phyloP scores from a whole-genome alignment of 2,797 vertebrate species.

The Graptemys geographica region DNA sequence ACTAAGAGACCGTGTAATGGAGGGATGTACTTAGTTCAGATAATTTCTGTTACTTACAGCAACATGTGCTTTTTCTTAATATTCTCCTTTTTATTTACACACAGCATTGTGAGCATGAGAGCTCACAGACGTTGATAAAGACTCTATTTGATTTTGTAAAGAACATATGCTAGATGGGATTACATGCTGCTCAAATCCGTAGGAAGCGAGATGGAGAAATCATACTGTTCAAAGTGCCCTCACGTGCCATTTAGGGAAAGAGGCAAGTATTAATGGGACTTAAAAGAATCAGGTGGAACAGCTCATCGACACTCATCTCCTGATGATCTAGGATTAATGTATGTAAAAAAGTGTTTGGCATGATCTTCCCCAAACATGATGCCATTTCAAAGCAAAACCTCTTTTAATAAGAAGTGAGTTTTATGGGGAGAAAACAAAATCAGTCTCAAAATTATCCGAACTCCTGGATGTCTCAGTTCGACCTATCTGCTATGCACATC shows the following conservation, averaged over 20 bases:
- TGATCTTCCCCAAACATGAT: not conserved
- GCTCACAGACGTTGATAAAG: constrained; percentile 36
- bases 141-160: constrained; percentile 37
- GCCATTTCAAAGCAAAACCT: not conserved
- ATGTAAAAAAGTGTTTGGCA: fast-evolving
- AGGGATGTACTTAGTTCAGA: not conserved
- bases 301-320: not conserved
- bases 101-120: constrained; percentile 3
- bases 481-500: not conserved
- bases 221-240: constrained; percentile 72
- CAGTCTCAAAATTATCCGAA: fast-evolving
- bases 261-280: constrained; percentile 49
- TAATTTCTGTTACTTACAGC: constrained; percentile 38
- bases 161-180: not conserved
- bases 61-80: constrained; percentile 14
- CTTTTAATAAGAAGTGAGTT: fast-evolving
- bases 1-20: not conserved
- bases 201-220: constrained; percentile 55
- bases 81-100: constrained; percentile 52
- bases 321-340: not conserved
- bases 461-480: fast-evolving
- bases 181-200: not conserved
- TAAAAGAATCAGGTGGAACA: not conserved
- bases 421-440: fast-evolving
- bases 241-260: constrained; percentile 55